Evolutionary conservation across 2,797 vertebrate genomes (phyloP), one percentile per base, ranked within the genome.

Genomic region (Cyprinodon diabolis): DNA sequence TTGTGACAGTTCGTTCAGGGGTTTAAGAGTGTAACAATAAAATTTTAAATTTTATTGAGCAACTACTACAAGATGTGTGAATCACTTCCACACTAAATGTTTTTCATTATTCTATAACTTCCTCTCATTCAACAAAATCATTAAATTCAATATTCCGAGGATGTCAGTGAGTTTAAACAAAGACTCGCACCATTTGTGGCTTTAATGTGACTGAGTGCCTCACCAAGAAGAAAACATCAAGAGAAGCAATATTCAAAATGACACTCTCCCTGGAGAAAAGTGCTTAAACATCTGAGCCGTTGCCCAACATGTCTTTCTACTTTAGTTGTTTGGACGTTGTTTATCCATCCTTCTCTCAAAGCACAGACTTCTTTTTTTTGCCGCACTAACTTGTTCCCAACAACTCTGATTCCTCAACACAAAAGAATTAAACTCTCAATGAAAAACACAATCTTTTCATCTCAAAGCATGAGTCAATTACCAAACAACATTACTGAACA

Each of bases 391-490:
- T 90, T 90, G 87, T 92, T 91, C 79, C 89, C 87, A 88, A 84
- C 87, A 85, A 88, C 86, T 90, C 80, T 84, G 84, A 93, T 92
- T 90, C 87, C 83, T 92, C 89, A 92, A 87, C 85, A 86, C 85
- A 86, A 92, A 92, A 92, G 89, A 91, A 92, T 89, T 76, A 87
- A 85, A 90, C 84, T 70, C 71, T 79, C 74, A 78, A 71, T 87
- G 87, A 91, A 87, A 93, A 91, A 90, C 84, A 80, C 85, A 84
- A 82, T 88, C 90, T 91, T 92, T 93, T 92, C 87, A 93, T 92
- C 89, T 91, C 45, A 45, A 54, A 76, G 82, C 90, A 88, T 90
- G 90, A 92, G 91, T 91, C 89, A 92, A 90, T 93, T 91, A 91
- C 84, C 77, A 83, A 83, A 72, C 73, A 69, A 87, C 77, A 51